phyloP scores from a whole-genome alignment of 2,888 invertebrate genomes.

The Laspeyria flexula region DNA sequence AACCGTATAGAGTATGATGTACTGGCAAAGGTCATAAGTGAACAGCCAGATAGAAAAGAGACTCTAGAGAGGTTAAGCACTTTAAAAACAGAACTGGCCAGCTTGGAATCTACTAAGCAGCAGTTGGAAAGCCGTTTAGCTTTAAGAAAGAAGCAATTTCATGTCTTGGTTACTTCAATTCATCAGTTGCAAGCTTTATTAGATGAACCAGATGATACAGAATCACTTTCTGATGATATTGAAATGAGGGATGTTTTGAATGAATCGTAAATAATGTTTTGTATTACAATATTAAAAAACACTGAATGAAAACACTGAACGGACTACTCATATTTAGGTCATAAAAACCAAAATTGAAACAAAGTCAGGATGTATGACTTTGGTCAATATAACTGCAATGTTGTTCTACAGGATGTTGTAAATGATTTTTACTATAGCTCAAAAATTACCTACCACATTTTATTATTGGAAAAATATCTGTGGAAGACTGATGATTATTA shows the following conservation, averaged over 20 bases:
- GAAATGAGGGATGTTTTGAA: conserved; percentile 70
- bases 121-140: conserved; percentile 92
- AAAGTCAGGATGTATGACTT: too few relatives aligned
- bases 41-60: conserved; percentile 95
- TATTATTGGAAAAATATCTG: too few relatives aligned
- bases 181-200: conserved; percentile 93
- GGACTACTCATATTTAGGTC: too few relatives aligned
- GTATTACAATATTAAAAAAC: neutral
- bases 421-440: too few relatives aligned
- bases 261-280: conserved; percentile 48
- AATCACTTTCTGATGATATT: conserved; percentile 68
- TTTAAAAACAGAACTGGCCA: conserved; percentile 90
- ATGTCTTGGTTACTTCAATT: conserved; percentile 94
- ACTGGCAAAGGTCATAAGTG: conserved; percentile 94
- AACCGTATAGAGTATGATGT: conserved; percentile 97
- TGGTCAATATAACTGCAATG: too few relatives aligned
- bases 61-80: conserved; percentile 89
- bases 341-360: too few relatives aligned
- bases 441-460: too few relatives aligned
- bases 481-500: too few relatives aligned
- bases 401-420: too few relatives aligned
- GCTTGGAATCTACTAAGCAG: conserved; percentile 89
- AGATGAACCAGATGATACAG: conserved; percentile 89
- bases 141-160: conserved; percentile 94
- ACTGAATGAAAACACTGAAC: too few relatives aligned